Base-by-base conservation (phyloP, 2,888 invertebrate species). In the Aleiodes alternator region DNA sequence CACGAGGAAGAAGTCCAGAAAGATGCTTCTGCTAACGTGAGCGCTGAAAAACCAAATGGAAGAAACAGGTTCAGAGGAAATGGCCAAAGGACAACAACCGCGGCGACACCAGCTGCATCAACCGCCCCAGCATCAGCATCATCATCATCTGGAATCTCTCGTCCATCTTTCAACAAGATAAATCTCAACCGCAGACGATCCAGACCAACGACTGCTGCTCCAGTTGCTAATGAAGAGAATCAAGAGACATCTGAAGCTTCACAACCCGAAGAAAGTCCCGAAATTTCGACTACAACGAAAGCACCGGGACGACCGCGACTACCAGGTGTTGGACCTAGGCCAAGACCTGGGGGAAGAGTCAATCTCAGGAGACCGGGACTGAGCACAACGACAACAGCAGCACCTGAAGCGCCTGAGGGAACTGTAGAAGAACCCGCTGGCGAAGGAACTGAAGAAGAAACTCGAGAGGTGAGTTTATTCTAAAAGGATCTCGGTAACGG, bases 321-420 rank as follows among this genome's bases (percentile, higher is more conserved):
- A 31, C 84, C 87, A 0, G 91, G 91, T 0, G 90, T 90, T 6
- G 88, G 85, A 48, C 80, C 90, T 1, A 87, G 94, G 70, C 92
- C 94, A 0, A 90, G 94, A 73, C 94, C 94, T 0, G 94, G 94
- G 1, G 92, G 93, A 2, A 92, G 93, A 83, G 90, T 95, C 64
- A 94, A 93, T 85, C 87, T 94, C 79, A 92, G 87, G 57, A 88
- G 90, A 72, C 90, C 92, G 83, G 91, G 92, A 1, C 91, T 92
- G 11, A 87, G 90, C 50, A 90, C 90, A 0, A 89, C 91, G 0
- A 91, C 91, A 0, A 90, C 91, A 64, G 87, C 90, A 6, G 90
- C 91, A 8, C 84, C 87, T 0, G 84, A 84, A 57, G 69, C 76
- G 0, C 70, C 83, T 0, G 89, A 87, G 38, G 79, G 80, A 4